Evolutionary conservation across 2,888 invertebrate genomes (phyloP), one percentile per base, ranked within the genome.

Genomic region (Sphaeridia pumilis): DNA sequence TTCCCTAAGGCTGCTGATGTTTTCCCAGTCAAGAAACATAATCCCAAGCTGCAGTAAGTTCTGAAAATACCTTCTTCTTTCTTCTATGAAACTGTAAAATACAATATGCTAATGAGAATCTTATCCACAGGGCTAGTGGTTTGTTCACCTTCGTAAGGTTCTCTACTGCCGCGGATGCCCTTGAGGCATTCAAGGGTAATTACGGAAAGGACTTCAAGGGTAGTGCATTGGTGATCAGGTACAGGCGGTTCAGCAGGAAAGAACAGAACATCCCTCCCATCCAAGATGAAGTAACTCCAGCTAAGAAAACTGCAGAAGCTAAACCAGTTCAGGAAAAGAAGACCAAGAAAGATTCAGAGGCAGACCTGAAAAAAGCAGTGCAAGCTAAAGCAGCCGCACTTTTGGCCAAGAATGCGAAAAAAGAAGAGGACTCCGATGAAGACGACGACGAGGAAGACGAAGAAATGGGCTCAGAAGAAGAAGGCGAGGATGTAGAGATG

Each of bases 121-220:
- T 5, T 48, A n/a, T 48, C 21, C 24, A 17, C 28, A 56, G 56
- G 17, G 36, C 52, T 3, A 35, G 49, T 10, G 58, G 57, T 12
- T 60, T 59, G 44, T 64, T 61, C 46, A 41, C 61, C 2, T 64
- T 64, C 35, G 51, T 62, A 10, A 27, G 54, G 1, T 64, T 55
- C 27, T 54, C 56, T 1, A 52, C 55, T 4, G 50, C 61, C 2
- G 60, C 58, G 10, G 60, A 58, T 2, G 64, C 64, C 17, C 49
- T 64, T n/a, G 53, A 56, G n/a, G 57, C 55, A 4, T 59, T 62
- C 34, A 60, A 59, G 34, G 49, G 49, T 3, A 58, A 57, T 22
- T 57, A 55, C 28, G 54, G 55, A 38, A 56, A 49, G 12, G 47
- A 36, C 0, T 14, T 64, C 12, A 50, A 54, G 4, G 59, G 58